These are phyloP conservation scores for Corticium candelabrum DNA, from an alignment of 37 sponge, comb jelly and placozoan species.

Conservation along the genomic window DNA sequence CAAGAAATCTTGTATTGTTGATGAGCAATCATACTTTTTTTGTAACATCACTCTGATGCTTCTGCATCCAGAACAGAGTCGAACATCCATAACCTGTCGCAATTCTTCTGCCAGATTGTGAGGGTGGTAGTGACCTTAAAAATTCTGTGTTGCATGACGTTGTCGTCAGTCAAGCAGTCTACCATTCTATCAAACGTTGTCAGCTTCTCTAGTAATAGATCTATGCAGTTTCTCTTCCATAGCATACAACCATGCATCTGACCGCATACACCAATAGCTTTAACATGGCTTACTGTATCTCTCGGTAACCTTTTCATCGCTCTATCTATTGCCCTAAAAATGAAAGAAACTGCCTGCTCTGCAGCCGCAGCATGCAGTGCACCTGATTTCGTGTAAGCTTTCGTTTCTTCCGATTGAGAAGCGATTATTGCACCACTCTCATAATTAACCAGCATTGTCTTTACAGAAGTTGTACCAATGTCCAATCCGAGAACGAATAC, in stretches of 20 bases:
- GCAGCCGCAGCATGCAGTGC: constrained; percentile 48
- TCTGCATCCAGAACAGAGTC: constrained; percentile 75
- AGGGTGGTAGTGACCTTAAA: constrained; percentile 56
- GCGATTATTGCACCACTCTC: constrained; percentile 12
- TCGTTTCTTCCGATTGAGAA: constrained; percentile 11
- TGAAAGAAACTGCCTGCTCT: constrained; percentile 45
- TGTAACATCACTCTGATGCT: constrained; percentile 16
- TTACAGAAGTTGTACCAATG: constrained; percentile 82
- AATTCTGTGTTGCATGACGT: constrained; percentile 41
- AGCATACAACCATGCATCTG: constrained; percentile 95
- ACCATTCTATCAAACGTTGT: no score
- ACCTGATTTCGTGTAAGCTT: constrained; percentile 16
- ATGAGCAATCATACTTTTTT: constrained; percentile 20
- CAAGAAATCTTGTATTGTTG: constrained; percentile 80
- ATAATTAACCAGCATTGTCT: constrained; percentile 38
- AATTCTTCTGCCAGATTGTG: constrained; percentile 20
- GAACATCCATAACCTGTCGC: constrained; percentile 93
- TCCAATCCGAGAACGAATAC: constrained; percentile 56
- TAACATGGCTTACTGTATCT: constrained; percentile 15
- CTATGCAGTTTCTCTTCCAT: constrained; percentile 35
- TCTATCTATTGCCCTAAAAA: constrained; percentile 29
- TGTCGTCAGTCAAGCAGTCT: not conserved
- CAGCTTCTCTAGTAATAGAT: no score
- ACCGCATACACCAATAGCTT: constrained; percentile 71
- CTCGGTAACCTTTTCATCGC: constrained; percentile 22